Conservation (phyloP, 1,140 invertebrate species). For the Nomia melanderi region DNA sequence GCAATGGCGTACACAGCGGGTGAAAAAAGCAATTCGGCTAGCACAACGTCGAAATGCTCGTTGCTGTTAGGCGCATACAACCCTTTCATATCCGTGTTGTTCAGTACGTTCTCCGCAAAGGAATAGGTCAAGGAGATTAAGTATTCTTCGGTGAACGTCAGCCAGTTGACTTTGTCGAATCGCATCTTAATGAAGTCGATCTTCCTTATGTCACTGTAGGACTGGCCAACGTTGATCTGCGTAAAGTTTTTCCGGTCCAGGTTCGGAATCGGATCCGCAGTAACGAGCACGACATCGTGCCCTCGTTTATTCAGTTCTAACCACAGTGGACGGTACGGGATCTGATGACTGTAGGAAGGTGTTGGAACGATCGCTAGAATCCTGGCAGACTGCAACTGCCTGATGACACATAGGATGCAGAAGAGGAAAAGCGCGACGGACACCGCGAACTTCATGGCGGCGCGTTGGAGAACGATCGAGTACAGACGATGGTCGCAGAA, state of each 20-base stretch:
- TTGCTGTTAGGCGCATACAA: constrained; percentile 52
- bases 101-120: constrained; percentile 22
- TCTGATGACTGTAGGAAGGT: constrained; percentile 82
- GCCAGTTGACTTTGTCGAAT: constrained; percentile 25
- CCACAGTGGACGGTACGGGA: constrained; percentile 77
- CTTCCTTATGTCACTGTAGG: neutral
- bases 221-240: constrained; percentile 49
- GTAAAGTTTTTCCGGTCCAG: constrained; percentile 59
- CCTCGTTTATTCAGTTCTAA: constrained; percentile 72
- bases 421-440: neutral
- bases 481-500: neutral
- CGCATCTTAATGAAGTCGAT: neutral
- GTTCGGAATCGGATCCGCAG: constrained; percentile 67
- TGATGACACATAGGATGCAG: neutral
- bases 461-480: neutral
- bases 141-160: neutral
- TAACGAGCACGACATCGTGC: constrained; percentile 78
- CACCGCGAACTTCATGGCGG: neutral
- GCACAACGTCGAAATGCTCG: constrained; percentile 63
- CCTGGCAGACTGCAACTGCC: constrained; percentile 60
- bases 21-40: constrained; percentile 39
- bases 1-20: constrained; percentile 40
- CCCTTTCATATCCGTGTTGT: constrained; percentile 47
- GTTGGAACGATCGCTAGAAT: constrained; percentile 81
- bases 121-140: neutral